phyloP scores from a whole-genome alignment of 2,113 vertebrate species.

The Haplochromis vanheusdeni region DNA sequence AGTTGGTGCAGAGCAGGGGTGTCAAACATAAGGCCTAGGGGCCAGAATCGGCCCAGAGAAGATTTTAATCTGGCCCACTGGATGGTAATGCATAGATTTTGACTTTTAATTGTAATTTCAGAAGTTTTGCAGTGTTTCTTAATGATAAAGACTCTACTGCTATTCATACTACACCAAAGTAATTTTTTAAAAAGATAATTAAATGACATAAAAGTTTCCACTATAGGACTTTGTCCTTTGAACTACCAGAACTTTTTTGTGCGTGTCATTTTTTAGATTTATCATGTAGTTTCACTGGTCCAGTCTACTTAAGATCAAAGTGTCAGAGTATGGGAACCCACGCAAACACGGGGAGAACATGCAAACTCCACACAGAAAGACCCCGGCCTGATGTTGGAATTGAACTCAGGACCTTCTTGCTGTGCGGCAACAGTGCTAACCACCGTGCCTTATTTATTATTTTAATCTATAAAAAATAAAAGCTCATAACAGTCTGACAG shows the following conservation, averaged over 20 bases:
- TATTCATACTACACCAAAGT: background rate
- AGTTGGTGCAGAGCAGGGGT: rapidly evolving
- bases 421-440: rapidly evolving
- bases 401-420: too few relatives aligned
- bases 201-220: background rate
- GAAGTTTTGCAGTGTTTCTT: background rate
- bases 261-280: background rate
- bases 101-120: background rate
- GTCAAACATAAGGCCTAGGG: background rate
- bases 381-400: too few relatives aligned
- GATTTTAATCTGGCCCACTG: rapidly evolving
- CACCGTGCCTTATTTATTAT: too few relatives aligned
- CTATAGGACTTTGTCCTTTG: background rate
- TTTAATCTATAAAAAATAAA: too few relatives aligned
- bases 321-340: background rate
- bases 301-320: background rate
- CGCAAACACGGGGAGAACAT: too few relatives aligned
- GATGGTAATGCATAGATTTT: background rate
- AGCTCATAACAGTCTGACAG: too few relatives aligned
- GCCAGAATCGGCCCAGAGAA: background rate
- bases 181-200: rapidly evolving
- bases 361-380: too few relatives aligned
- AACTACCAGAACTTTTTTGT: background rate
- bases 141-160: background rate
- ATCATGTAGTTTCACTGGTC: background rate